Conservation (phyloP, 2,888 invertebrate genomes). For the Noctuana brunneofusca region DNA sequence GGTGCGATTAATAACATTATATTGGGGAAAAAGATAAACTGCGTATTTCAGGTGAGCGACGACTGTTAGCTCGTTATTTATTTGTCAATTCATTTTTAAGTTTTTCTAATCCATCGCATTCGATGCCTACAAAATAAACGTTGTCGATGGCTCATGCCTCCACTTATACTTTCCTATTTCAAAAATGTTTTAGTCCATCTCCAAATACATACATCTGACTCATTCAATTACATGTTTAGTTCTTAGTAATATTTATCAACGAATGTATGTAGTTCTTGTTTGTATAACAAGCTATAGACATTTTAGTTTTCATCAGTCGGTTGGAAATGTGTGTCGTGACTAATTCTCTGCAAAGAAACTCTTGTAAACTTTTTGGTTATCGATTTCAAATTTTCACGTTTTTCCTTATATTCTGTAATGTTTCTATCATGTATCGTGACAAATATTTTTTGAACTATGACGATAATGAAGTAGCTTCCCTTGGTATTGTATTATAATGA, state of each 20-base stretch:
- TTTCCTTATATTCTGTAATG: too few species aligned
- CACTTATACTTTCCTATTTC: slow-evolving; percentile 4
- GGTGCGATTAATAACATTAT: slow-evolving; percentile 36
- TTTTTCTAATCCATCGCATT: slow-evolving; percentile 24
- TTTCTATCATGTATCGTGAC: too few species aligned
- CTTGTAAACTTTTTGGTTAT: too few species aligned
- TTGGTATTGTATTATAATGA: not conserved
- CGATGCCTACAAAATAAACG: not conserved
- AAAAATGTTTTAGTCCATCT: slow-evolving; percentile 17
- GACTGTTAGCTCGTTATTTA: slow-evolving; percentile 47
- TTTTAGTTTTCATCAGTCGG: not conserved
- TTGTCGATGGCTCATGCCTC: not conserved
- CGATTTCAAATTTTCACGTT: too few species aligned
- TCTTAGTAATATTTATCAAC: slow-evolving; percentile 47
- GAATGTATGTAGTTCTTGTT: slow-evolving; percentile 9
- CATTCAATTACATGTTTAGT: slow-evolving; percentile 43
- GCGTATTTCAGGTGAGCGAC: slow-evolving; percentile 38
- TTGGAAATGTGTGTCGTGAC: not conserved
- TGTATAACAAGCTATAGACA: slow-evolving; percentile 4
- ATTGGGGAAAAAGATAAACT: slow-evolving; percentile 46
- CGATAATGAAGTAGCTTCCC: not conserved
- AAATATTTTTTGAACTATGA: too few species aligned
- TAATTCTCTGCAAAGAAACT: not conserved
- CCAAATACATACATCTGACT: slow-evolving; percentile 41
- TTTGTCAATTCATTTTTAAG: slow-evolving; percentile 46